Base-by-base conservation (phyloP, 1,140 invertebrate species). In the Plodia interpunctella region DNA sequence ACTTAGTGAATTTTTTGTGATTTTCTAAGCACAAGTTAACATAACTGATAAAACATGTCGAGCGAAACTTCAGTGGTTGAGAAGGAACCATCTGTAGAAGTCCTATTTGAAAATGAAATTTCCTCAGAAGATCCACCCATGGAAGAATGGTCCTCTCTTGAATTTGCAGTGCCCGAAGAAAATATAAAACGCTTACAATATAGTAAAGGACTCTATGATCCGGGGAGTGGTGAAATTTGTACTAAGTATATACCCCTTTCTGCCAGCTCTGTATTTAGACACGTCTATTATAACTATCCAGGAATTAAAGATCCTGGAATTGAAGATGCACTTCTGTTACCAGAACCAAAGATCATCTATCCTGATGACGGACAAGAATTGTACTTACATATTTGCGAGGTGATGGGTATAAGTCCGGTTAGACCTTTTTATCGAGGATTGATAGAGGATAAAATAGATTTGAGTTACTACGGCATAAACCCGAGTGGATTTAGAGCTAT, bases 281-380 rank as follows among this genome's bases (percentile, higher is more conserved):
- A 91, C 71, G 73, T 77, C 5, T 82, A 88, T 44, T 91, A 83
- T 64, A 70, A 75, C 38, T 91, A 90, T 65, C 90, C 90, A 20
- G 73, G 74, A 19, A 55, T 90, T 35, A 58, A 63, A 38, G 90
- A 91, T 71, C 89, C 90, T 0, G 90, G 90, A 25, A 80, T 90
- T 50, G 63, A 73, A 25, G 75, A 76, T 57, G 89, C 90, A n/a
- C 74, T 90, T 49, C 68, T 82, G 8, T 6, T 15, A 49, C 62
- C 62, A 79, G 74, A 81, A 63, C 70, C 76, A 6, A 62, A 66
- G 60, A 60, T 57, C 5, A 64, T 65, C 55, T 82, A 73, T 58
- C 74, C 82, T 56, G 76, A 82, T 32, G 78, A 89, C 57, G 88
- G 90, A 2, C 68, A 76, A 57, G 76, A 84, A 55, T 68, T 81